phyloP scores from a whole-genome alignment of 2,113 vertebrate species.

The Prunella himalayana region DNA sequence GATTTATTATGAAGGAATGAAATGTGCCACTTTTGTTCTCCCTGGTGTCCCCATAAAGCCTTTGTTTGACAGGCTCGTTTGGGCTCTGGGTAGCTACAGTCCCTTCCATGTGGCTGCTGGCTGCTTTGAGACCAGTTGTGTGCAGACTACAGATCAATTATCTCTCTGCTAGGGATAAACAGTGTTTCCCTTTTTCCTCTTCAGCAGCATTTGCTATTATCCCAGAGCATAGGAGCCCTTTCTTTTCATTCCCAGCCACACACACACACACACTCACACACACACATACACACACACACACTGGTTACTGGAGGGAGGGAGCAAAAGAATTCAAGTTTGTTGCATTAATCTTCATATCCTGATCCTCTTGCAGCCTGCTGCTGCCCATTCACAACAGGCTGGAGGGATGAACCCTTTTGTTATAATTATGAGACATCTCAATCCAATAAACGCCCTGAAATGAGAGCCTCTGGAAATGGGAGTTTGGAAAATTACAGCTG shows the following conservation, averaged over 20 bases:
- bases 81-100: conserved; percentile 10
- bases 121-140: conserved; percentile 55
- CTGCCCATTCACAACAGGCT: neutral
- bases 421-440: conserved; percentile 25
- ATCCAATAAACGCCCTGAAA: neutral
- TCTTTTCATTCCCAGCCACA: neutral
- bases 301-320: neutral
- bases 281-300: neutral
- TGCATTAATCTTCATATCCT: conserved; percentile 26
- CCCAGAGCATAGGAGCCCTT: conserved; percentile 10
- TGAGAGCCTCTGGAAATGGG: neutral
- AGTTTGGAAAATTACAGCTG: conserved; percentile 45
- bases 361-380: neutral
- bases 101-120: neutral
- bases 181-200: conserved; percentile 34
- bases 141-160: conserved; percentile 64
- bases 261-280: neutral
- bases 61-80: conserved; percentile 40
- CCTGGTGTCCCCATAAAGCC: conserved; percentile 53
- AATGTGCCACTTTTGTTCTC: conserved; percentile 59
- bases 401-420: neutral
- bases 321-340: conserved; percentile 7
- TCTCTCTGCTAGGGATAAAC: conserved; percentile 46
- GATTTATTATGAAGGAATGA: conserved; percentile 63
- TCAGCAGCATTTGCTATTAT: conserved; percentile 11